Conservation (phyloP, 2,888 invertebrate genomes). For the Lomographa bimaculata region DNA sequence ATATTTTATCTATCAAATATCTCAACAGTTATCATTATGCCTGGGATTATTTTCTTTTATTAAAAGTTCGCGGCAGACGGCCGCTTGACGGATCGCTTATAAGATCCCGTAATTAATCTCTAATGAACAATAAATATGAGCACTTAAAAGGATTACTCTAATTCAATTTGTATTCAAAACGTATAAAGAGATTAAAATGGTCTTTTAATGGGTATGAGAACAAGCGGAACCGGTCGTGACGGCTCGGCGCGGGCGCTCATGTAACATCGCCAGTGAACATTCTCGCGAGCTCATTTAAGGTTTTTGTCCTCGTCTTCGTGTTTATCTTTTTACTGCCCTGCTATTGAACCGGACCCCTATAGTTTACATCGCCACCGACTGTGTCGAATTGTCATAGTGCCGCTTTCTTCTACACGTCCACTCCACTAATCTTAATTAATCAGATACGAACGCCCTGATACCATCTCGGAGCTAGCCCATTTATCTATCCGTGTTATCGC, state of each 20-base stretch:
- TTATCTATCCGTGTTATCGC: slow-evolving; percentile 30
- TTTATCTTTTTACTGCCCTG: slow-evolving; percentile 63
- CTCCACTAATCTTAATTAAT: slow-evolving; percentile 37
- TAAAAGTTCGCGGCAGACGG: too few relatives aligned
- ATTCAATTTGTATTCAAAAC: slow-evolving; percentile 59
- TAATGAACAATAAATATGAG: slow-evolving; percentile 22
- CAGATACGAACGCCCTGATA: slow-evolving; percentile 27
- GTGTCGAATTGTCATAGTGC: slow-evolving; percentile 46
- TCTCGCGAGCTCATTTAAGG: slow-evolving; percentile 65
- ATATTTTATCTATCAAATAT: too few relatives aligned
- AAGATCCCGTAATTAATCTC: slow-evolving; percentile 13
- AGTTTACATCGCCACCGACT: slow-evolving; percentile 49
- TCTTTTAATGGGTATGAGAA: slow-evolving; percentile 52
- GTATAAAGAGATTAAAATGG: slow-evolving; percentile 58
- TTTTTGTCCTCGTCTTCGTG: slow-evolving; percentile 63
- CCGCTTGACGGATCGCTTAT: too few relatives aligned
- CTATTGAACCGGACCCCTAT: slow-evolving; percentile 56
- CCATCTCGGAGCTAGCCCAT: slow-evolving; percentile 25
- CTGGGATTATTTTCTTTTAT: too few relatives aligned
- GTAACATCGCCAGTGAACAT: slow-evolving; percentile 63
- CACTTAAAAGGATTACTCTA: slow-evolving; percentile 45
- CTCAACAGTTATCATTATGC: too few relatives aligned
- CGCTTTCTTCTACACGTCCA: slow-evolving; percentile 32
- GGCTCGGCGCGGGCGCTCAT: slow-evolving; percentile 50
- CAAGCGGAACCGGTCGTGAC: slow-evolving; percentile 54